Evolutionary conservation across 2,113 vertebrate species (phyloP).

Genomic region (Grantiella picta): DNA sequence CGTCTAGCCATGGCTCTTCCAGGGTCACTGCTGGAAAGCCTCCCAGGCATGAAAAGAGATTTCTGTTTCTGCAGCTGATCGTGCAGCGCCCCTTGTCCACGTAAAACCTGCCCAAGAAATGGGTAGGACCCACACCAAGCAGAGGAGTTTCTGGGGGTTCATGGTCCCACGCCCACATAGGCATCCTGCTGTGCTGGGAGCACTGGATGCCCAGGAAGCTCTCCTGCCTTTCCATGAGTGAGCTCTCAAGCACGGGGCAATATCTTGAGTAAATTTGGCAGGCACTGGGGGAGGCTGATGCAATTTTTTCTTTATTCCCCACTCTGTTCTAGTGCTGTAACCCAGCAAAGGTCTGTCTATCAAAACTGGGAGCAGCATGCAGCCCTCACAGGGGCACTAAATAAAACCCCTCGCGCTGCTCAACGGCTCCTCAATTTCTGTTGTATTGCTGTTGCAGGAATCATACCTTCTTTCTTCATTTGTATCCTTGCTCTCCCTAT

Average conservation of each 20-base stretch:
- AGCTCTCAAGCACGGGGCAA: neutral
- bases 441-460: neutral
- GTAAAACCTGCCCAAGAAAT: neutral
- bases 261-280: neutral
- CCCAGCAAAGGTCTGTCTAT: neutral
- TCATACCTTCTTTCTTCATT: neutral
- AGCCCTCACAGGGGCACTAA: neutral
- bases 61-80: neutral
- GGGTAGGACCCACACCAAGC: neutral
- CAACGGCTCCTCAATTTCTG: neutral
- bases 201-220: neutral
- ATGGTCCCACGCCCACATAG: accelerated
- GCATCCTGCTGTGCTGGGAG: neutral
- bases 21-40: neutral
- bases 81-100: neutral
- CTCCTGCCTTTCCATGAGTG: neutral
- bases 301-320: neutral
- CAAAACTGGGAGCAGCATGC: neutral
- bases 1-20: neutral
- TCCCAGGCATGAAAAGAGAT: neutral
- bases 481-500: slow-evolving; percentile 59
- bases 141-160: neutral
- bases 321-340: neutral
- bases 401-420: neutral
- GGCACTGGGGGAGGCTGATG: neutral